Evolutionary conservation across 2,888 invertebrate genomes (phyloP), one percentile per base, ranked within the genome.

Genomic region (Leucozona laternaria): DNA sequence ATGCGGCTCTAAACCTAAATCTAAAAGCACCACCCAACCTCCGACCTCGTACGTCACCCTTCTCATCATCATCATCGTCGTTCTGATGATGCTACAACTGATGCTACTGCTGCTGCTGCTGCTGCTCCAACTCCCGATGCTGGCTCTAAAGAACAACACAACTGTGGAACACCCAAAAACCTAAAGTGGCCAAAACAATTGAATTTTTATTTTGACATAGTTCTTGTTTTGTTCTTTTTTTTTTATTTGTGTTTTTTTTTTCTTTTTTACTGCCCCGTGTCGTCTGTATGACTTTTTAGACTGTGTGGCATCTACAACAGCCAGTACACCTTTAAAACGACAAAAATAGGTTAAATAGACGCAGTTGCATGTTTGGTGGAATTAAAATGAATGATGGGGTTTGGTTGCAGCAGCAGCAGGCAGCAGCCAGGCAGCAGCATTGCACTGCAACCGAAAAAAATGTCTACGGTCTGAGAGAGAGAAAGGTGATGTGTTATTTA

Each of bases 1-100:
- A 81, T 85, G 81, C 81, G 81, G 77, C 85, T 85, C 81, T 77
- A 85, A 85, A 81, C 81, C 85, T 68, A 81, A 85, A 81, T 81
- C 81, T 78, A 81, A 85, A 81, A 72, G 81, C 43, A 78, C 80
- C 68, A 76, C 57, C 55, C 79, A 60, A 79, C 55, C 71, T 71
- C 81, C 71, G 68, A 85, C 77, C 75, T 66, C 50, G 11, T 76
- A 72, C 84, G 55, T 85, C 84, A 80, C 77, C 77, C 80, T 55
- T 76, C 76, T 80, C 72, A 76, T 80, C 80, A 80, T 81, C 22
- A 13, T 60, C 58, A 31, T 62, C 34, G 43, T 64, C 40, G 57
- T 31, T n/a, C 57, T 22, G 11, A 40, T 57, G 55, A 55, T 45
- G 53, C 37, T 62, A n/a, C 62, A 40, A 76, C 40, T 48, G 55